Base-by-base conservation (phyloP, 2,113 vertebrate species). In the Dasypus novemcinctus region DNA sequence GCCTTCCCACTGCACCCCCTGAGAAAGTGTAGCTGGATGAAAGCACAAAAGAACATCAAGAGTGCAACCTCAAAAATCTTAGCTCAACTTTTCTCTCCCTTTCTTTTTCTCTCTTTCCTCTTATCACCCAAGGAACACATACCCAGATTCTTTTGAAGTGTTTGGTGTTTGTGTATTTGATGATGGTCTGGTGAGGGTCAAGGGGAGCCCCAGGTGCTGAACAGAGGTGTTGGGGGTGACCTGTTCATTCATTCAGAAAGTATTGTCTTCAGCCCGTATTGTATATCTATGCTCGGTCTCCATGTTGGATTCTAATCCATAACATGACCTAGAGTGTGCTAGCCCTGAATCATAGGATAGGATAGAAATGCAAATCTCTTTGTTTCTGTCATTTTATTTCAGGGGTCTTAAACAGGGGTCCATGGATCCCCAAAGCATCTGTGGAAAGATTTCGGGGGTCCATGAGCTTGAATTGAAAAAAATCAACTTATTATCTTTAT, bases 351-450 rank as follows among this genome's bases (percentile, higher is more conserved):
- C 1, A 18, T 6, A 12, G 23, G 43, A 43, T 57, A 4, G 71
- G 13, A 88, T 72, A n/a, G 90, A 54, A 49, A n/a, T 14, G 84
- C 74, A 89, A 46, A 90, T 91, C 71, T 96, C 78, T 69, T 11
- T 27, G 54, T 80, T 61, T 84, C 63, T 59, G 54, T 72, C 54
- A 43, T 27, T 90, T 54, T 0, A 46, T 9, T 46, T 46, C 43
- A 46, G 43, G 43, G 43, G 43, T 46, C n/a, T n/a, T n/a, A n/a
- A n/a, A n/a, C n/a, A n/a, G n/a, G n/a, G n/a, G n/a, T n/a, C n/a
- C n/a, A n/a, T n/a, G n/a, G n/a, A n/a, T n/a, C n/a, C n/a, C n/a
- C n/a, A n/a, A n/a, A n/a, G n/a, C n/a, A n/a, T n/a, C n/a, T n/a
- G n/a, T n/a, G n/a, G n/a, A n/a, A n/a, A n/a, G n/a, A n/a, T n/a